These are phyloP conservation scores for Polyergus mexicanus DNA, from an alignment of 1,140 invertebrate genomes.

Conservation along the genomic window DNA sequence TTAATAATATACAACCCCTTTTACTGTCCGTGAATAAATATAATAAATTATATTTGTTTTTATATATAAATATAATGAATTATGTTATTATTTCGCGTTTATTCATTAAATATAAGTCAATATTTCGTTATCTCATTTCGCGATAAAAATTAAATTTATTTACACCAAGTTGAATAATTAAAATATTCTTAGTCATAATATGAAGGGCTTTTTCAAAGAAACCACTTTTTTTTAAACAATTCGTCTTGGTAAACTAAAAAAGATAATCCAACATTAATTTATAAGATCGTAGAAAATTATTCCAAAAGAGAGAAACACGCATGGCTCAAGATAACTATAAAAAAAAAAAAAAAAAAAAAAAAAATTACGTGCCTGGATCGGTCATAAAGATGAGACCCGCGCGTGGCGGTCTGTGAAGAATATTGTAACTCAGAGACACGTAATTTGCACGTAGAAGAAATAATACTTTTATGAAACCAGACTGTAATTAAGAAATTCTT, in stretches of 20 bases:
- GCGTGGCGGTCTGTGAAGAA: not conserved
- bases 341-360: slow-evolving; percentile 4
- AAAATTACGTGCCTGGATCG: not conserved
- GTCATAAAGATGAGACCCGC: slow-evolving; percentile 3
- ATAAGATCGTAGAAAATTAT: slow-evolving; percentile 10
- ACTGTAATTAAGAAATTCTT: slow-evolving; percentile 43
- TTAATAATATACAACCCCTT: not conserved
- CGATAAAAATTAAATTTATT: not conserved
- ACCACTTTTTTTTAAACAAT: not conserved
- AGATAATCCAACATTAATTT: not conserved
- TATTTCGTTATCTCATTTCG: not conserved
- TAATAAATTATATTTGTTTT: not conserved
- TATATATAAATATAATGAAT: slow-evolving; percentile 12
- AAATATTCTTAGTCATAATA: not conserved
- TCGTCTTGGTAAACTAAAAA: not conserved
- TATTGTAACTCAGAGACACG: not conserved
- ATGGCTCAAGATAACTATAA: not conserved
- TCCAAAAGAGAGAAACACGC: not conserved
- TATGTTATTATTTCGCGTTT: not conserved
- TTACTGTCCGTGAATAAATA: not conserved
- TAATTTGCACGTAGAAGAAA: slow-evolving; percentile 15
- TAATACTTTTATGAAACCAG: slow-evolving; percentile 29
- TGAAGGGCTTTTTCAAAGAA: not conserved
- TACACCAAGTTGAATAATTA: not conserved
- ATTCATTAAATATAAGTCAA: not conserved